Evolutionary conservation across 2,888 invertebrate genomes (phyloP), one percentile per base, ranked within the genome.

Genomic region (Notodromas monacha): DNA sequence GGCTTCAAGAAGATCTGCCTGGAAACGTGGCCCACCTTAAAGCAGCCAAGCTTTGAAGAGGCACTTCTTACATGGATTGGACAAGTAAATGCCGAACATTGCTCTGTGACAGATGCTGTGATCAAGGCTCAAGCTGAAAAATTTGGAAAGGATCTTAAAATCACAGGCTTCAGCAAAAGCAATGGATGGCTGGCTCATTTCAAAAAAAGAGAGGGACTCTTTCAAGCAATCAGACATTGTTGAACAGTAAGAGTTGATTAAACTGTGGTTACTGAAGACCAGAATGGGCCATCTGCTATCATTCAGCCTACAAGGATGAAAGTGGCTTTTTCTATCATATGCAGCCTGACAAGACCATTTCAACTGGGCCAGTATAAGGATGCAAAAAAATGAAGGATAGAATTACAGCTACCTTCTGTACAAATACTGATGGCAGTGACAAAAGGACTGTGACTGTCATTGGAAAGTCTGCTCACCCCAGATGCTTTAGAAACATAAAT

Each of bases 371-470:
- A n/a, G n/a, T n/a, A n/a, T 8, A 21, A 21, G 21, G 21, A 21
- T 21, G 21, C 21, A 21, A 21, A n/a, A 21, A 21, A n/a, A 21
- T 21, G 8, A n/a, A 21, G n/a, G 21, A 21, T 21, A 6, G 21
- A 6, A 21, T n/a, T 6, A 21, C 21, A 8, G 8, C 21, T 6
- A n/a, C n/a, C n/a, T 21, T 21, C 21, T n/a, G 6, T n/a, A 6
- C 21, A 6, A 21, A 21, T n/a, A n/a, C 21, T n/a, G 21, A 21
- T n/a, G 21, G 6, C 21, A n/a, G 21, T 21, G 21, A 8, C 21
- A n/a, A 21, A n/a, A 21, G 21, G n/a, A 21, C 21, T 6, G 21
- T 21, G 21, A 21, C 21, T n/a, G n/a, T n/a, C n/a, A n/a, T n/a
- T n/a, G n/a, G n/a, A n/a, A n/a, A n/a, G n/a, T n/a, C n/a, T n/a